These are phyloP conservation scores for Scophthalmus maximus DNA, from an alignment of 2,113 vertebrate genomes.

Conservation along the genomic window DNA sequence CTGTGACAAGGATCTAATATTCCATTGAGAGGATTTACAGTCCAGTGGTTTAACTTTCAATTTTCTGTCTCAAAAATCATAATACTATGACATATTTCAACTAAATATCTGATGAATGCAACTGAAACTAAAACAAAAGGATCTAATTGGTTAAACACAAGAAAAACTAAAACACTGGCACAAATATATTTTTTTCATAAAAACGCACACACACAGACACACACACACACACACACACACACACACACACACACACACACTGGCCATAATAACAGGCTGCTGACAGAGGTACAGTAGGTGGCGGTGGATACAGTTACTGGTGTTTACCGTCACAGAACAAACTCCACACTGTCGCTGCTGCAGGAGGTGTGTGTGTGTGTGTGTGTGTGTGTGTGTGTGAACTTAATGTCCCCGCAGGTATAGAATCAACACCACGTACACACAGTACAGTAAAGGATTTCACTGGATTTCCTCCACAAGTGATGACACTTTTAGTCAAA, in stretches of 20 bases:
- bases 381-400: not conserved
- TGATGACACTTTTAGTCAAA: not conserved
- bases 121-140: no score
- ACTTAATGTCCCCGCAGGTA: not conserved
- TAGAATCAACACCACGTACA: not conserved
- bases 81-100: no score
- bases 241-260: not conserved
- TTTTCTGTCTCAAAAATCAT: no score
- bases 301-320: slow-evolving; percentile 27
- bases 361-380: slow-evolving; percentile 12
- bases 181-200: no score
- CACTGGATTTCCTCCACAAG: no score
- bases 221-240: not conserved
- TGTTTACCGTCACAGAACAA: slow-evolving; percentile 28
- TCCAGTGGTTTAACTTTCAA: no score
- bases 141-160: no score
- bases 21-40: no score
- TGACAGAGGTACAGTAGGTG: slow-evolving; percentile 26
- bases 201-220: no score
- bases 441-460: no score
- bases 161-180: not conserved
- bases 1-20: no score
- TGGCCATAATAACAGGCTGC: slow-evolving; percentile 28
- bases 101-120: no score
- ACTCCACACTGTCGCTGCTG: slow-evolving; percentile 3